These are phyloP conservation scores for Tupaia chinensis DNA, from an alignment of 2,113 vertebrate species.

Conservation along the genomic window DNA sequence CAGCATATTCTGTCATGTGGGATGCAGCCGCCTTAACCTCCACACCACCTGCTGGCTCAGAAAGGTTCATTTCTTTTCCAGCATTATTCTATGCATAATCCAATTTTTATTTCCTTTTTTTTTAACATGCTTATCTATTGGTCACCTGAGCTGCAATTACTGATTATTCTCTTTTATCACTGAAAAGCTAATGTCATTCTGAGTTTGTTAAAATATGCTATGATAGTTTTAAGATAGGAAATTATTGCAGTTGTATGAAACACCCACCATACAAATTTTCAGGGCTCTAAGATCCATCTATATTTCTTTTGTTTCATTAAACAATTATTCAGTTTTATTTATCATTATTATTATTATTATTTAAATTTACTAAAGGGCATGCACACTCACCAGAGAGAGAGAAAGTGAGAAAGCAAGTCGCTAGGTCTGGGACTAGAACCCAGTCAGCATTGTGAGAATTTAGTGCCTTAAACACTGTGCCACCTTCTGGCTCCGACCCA, in stretches of 20 bases:
- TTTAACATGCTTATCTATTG: background rate
- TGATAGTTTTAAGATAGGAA: slow-evolving; percentile 31
- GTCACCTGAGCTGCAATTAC: slow-evolving; percentile 38
- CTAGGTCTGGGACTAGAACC: too few relatives aligned
- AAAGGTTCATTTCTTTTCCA: background rate
- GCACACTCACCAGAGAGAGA: too few relatives aligned
- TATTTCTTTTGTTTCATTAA: background rate
- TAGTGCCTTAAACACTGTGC: too few relatives aligned
- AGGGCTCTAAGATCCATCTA: slow-evolving; percentile 48
- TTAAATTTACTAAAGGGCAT: too few relatives aligned
- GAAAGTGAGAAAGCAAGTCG: too few relatives aligned
- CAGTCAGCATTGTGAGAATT: too few relatives aligned
- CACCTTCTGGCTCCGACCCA: too few relatives aligned
- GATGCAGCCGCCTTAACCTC: too few relatives aligned
- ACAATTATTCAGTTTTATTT: too few relatives aligned
- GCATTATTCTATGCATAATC: slow-evolving; percentile 25
- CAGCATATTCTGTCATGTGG: too few relatives aligned
- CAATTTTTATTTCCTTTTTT: background rate
- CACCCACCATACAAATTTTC: slow-evolving; percentile 12
- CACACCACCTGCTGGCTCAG: too few relatives aligned
- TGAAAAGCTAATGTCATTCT: slow-evolving; percentile 54
- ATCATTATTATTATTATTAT: too few relatives aligned
- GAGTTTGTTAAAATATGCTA: background rate
- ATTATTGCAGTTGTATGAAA: background rate
- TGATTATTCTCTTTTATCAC: slow-evolving; percentile 45